Evolutionary conservation across 2,797 vertebrate species (phyloP).

Genomic region (Lepus townsendii): DNA sequence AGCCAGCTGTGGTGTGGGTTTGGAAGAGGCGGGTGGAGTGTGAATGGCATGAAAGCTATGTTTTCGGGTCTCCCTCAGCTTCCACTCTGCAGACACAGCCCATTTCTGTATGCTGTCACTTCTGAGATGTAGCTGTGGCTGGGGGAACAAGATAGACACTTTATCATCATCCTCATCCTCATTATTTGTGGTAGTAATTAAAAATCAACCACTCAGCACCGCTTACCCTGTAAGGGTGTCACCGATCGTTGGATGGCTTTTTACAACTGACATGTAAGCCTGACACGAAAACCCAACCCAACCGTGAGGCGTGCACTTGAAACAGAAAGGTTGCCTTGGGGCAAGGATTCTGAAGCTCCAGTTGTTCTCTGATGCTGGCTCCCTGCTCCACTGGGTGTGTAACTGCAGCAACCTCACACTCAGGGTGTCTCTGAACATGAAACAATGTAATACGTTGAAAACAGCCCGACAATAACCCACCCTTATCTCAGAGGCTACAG

Average conservation of each 20-base stretch:
- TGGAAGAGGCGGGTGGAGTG: conserved; percentile 20
- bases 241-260: neutral
- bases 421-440: neutral
- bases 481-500: neutral
- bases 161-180: neutral
- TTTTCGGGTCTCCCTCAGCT: conserved; percentile 14
- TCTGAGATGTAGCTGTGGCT: neutral
- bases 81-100: neutral
- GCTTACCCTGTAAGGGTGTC: neutral
- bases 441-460: neutral
- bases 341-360: neutral
- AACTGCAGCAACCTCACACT: neutral
- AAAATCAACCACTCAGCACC: neutral
- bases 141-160: neutral
- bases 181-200: neutral
- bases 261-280: neutral
- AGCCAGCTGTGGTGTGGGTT: conserved; percentile 68
- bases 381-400: no score
- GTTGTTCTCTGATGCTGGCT: neutral
- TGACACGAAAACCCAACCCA: neutral
- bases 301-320: neutral
- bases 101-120: conserved; percentile 13
- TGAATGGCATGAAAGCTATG: neutral
- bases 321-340: neutral
- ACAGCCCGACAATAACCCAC: neutral